A percentile compares a stretch with the other conserved stretches of the same genome.
Evolutionary conservation across 2,113 vertebrate genomes (phyloP).

Genomic region (Hemichromis elongatus): DNA sequence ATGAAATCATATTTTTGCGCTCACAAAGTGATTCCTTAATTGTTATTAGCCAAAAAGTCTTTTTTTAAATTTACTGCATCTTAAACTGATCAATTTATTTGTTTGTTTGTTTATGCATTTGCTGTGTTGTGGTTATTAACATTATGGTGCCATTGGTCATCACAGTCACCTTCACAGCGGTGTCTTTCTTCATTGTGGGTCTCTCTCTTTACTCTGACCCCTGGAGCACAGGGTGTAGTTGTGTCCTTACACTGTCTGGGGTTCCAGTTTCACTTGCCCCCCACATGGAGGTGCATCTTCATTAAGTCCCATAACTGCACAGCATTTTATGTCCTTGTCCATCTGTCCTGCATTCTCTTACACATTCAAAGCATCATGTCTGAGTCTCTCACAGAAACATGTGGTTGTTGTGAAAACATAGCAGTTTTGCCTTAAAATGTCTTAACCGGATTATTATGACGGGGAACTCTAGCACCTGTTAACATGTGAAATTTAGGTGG

Average conservation of each 20-base stretch:
- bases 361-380: background rate
- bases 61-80: background rate
- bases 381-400: background rate
- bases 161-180: constrained; percentile 83
- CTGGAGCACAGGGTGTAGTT: constrained; percentile 86
- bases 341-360: background rate
- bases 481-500: background rate
- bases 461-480: background rate
- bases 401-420: background rate
- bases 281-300: constrained; percentile 38
- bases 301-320: constrained; percentile 48
- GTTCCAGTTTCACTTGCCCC: constrained; percentile 76
- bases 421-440: background rate
- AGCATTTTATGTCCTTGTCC: background rate
- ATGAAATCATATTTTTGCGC: background rate
- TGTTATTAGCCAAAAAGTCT: background rate
- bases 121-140: background rate
- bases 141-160: constrained; percentile 85
- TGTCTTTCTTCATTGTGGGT: constrained; percentile 90
- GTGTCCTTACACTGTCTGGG: constrained; percentile 84
- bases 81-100: background rate
- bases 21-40: background rate
- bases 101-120: background rate
- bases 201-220: constrained; percentile 93
- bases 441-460: background rate